Conservation (phyloP, 2,888 invertebrate species). For the Oxystoma pomonae region DNA sequence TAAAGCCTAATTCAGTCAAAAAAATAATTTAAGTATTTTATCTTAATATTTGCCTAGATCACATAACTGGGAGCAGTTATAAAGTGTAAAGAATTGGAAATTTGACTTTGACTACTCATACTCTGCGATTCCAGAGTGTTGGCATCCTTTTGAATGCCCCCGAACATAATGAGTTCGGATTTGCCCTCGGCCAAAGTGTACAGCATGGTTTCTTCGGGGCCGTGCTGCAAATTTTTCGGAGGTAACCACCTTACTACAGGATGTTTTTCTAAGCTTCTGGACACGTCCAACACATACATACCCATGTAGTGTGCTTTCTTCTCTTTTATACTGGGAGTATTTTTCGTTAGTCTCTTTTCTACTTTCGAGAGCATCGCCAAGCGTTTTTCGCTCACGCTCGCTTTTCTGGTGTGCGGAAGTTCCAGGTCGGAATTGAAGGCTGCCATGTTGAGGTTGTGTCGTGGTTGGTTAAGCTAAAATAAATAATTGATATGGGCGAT, state of each 20-base stretch:
- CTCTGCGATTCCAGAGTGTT: slow-evolving; percentile 51
- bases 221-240: slow-evolving; percentile 53
- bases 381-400: slow-evolving; percentile 53
- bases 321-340: slow-evolving; percentile 25
- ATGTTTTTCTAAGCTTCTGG: slow-evolving; percentile 62
- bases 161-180: slow-evolving; percentile 92
- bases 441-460: slow-evolving; percentile 49
- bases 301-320: slow-evolving; percentile 52
- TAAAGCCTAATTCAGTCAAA: too few relatives aligned
- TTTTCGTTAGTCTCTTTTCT: slow-evolving; percentile 32
- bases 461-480: background rate
- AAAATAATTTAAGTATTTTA: too few relatives aligned
- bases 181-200: slow-evolving; percentile 87
- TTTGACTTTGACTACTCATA: slow-evolving; percentile 65
- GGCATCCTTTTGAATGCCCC: slow-evolving; percentile 85
- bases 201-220: slow-evolving; percentile 84
- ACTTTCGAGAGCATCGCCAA: slow-evolving; percentile 31
- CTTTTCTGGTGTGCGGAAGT: slow-evolving; percentile 59
- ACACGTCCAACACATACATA: slow-evolving; percentile 83
- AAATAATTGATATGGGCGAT: background rate
- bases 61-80: slow-evolving; percentile 68
- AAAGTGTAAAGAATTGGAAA: slow-evolving; percentile 74
- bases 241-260: slow-evolving; percentile 68
- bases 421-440: slow-evolving; percentile 55
- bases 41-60: too few relatives aligned